Evolutionary conservation across 2,113 vertebrate genomes (phyloP).

Genomic region (Colinus virginianus): DNA sequence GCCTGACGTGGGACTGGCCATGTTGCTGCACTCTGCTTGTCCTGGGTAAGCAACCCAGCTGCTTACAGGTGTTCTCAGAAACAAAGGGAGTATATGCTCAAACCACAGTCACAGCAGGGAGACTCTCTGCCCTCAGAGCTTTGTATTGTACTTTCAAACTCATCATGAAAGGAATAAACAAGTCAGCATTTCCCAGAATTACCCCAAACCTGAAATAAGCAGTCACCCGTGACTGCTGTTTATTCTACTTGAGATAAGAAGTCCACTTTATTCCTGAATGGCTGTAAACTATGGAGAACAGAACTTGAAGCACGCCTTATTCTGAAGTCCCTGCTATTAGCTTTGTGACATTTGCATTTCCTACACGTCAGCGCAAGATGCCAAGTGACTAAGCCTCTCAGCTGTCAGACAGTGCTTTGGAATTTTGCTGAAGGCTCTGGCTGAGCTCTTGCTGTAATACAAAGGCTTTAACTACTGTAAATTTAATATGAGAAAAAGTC

Average conservation of each 20-base stretch:
- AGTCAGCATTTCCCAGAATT: constrained; percentile 7
- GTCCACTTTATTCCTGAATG: background rate
- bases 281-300: background rate
- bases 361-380: background rate
- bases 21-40: background rate
- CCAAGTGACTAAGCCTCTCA: constrained; percentile 14
- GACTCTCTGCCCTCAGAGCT: background rate
- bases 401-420: constrained; percentile 21
- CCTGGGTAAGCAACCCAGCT: constrained; percentile 3
- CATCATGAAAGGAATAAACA: background rate
- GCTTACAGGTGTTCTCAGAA: background rate
- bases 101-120: background rate
- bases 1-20: background rate
- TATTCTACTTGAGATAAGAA: background rate
- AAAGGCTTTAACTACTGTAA: constrained; percentile 33
- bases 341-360: constrained; percentile 43
- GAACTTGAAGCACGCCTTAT: background rate
- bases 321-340: background rate
- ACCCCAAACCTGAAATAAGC: background rate
- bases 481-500: constrained; percentile 20
- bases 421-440: constrained; percentile 52
- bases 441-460: background rate
- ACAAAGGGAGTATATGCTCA: background rate
- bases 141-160: background rate
- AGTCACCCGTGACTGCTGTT: background rate